These are phyloP conservation scores for Hydropotes inermis DNA, from an alignment of 2,113 vertebrate species.

Conservation along the genomic window DNA sequence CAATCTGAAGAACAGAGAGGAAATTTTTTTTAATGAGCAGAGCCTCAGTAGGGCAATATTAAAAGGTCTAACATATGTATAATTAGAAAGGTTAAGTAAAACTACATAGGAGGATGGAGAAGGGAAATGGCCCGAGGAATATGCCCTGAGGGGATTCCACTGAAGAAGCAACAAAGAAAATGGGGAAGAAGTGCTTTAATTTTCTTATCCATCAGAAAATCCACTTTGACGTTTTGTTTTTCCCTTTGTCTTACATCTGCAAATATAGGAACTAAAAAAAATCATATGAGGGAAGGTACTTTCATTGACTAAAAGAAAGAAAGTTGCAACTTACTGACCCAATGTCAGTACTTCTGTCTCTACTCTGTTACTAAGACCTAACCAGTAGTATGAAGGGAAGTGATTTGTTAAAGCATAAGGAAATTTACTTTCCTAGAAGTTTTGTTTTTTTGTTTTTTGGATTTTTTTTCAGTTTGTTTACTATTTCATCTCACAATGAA, in stretches of 20 bases:
- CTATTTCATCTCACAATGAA: constrained; percentile 5
- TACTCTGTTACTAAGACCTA: neutral
- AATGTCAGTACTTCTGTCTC: neutral
- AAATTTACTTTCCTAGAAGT: neutral
- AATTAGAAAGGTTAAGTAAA: neutral
- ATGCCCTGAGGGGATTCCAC: rapidly evolving
- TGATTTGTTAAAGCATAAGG: neutral
- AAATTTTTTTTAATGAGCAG: neutral
- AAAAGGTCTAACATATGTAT: neutral
- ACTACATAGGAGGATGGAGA: neutral
- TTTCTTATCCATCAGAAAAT: constrained; percentile 17
- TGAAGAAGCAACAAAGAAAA: neutral
- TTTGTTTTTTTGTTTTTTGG: neutral
- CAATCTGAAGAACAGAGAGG: neutral
- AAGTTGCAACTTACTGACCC: neutral
- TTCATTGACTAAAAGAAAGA: neutral
- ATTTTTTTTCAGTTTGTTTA: neutral
- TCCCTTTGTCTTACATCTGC: neutral
- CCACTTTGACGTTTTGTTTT: neutral
- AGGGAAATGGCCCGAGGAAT: neutral
- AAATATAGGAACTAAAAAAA: neutral
- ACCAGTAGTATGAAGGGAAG: neutral
- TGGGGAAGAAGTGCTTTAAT: neutral
- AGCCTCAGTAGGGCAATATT: neutral
- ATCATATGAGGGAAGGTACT: too few relatives aligned